Evolutionary conservation across 2,113 vertebrate genomes (phyloP), one percentile per base, ranked within the genome.

Genomic region (Nyctereutes procyonoides): DNA sequence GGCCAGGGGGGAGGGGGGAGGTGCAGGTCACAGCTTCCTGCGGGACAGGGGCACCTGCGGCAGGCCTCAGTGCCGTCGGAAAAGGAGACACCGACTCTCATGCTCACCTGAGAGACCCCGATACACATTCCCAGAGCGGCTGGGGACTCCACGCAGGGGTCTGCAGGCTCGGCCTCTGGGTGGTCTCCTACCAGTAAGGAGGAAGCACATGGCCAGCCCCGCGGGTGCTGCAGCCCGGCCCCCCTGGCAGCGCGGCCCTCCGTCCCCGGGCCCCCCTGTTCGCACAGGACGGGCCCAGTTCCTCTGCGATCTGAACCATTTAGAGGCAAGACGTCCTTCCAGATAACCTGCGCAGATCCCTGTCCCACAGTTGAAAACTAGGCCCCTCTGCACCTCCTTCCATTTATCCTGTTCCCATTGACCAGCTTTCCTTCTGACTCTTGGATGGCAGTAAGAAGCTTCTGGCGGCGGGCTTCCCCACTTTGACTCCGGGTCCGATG

Each of bases 1-100:
- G 38, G 58, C 8, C 32, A 11, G 90, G 55, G 81, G 55, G 38
- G 76, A 3, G 11, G 8, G 79, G 77, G 28, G 15, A 74, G 28
- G 82, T 60, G 6, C 63, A 88, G 85, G 65, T 74, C 79, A 93
- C 81, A 93, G 96, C 96, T 97, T 98, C 97, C 97, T 88, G 67
- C 56, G n/a, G 60, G 74, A 92, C 6, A n/a, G 11, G 90, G 94
- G 53, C 43, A 51, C 87, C 73, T 16, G 0, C 4, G 30, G 30
- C 79, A n/a, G 60, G 63, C 90, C 48, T 53, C 71, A 38, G 60
- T 0, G 53, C 15, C 62, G 53, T 77, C 20, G 80, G 51, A 51
- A 58, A 65, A 82, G 77, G 60, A n/a, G 16, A 9, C 32, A 9
- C 58, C 48, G 15, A 69, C 38, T 62, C 62, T 56, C 16, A 8